Evolutionary conservation across 2,797 vertebrate genomes (phyloP).

Genomic region (Ambastaia sidthimunki): DNA sequence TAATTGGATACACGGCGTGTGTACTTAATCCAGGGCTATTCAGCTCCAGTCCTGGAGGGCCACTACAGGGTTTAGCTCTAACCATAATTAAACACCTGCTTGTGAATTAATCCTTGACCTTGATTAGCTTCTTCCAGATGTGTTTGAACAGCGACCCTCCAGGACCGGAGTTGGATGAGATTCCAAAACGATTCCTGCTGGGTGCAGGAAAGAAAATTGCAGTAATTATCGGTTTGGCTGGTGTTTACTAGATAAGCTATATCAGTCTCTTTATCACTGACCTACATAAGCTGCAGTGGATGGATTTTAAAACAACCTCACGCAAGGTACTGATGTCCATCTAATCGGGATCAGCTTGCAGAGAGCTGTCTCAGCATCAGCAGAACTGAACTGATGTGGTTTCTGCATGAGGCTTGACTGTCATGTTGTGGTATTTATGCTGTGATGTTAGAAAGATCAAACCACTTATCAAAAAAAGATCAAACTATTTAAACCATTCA

Average conservation of each 20-base stretch:
- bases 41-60: no score
- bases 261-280: slow-evolving; percentile 7
- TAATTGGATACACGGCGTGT: neutral
- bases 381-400: neutral
- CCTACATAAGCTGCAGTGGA: neutral
- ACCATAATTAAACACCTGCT: no score
- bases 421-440: neutral
- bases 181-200: neutral
- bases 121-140: no score
- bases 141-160: neutral
- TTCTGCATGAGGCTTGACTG: neutral
- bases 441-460: no score
- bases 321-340: slow-evolving; percentile 15
- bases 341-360: slow-evolving; percentile 23
- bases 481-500: no score
- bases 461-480: no score
- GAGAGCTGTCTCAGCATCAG: slow-evolving; percentile 31
- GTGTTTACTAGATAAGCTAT: slow-evolving; percentile 17
- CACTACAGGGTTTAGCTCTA: no score
- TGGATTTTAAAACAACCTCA: neutral
- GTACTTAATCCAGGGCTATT: no score
- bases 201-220: neutral
- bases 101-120: no score
- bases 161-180: neutral
- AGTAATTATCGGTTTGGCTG: neutral